Percentiles rank a stretch among this genome's conserved stretches.
These are phyloP conservation scores for Malthinus seriepunctatus DNA, from an alignment of 2,888 invertebrate species.

Conservation along the genomic window DNA sequence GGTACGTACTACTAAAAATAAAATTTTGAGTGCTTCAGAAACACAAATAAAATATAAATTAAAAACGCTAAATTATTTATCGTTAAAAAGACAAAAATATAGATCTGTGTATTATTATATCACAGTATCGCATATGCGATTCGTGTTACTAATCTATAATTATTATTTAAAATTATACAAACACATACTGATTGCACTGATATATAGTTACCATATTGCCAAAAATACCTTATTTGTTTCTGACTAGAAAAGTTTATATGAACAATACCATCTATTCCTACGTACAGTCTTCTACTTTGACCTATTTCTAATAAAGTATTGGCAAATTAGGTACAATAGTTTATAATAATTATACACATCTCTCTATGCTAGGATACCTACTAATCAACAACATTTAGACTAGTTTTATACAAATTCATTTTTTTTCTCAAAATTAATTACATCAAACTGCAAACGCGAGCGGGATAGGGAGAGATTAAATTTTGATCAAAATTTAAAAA, in stretches of 20 bases:
- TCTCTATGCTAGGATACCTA: constrained; percentile 18
- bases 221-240: constrained; percentile 29
- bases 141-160: constrained; percentile 44
- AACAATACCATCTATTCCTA: constrained; percentile 20
- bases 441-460: background rate
- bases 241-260: constrained; percentile 33
- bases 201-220: constrained; percentile 29
- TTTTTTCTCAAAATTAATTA: constrained; percentile 5
- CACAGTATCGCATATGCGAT: constrained; percentile 50
- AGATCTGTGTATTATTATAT: constrained; percentile 40
- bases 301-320: constrained; percentile 27
- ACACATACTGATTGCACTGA: constrained; percentile 42
- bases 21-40: background rate
- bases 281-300: constrained; percentile 11
- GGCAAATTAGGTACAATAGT: constrained; percentile 30
- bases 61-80: background rate
- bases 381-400: constrained; percentile 20
- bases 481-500: too few relatives aligned
- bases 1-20: background rate
- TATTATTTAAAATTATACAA: constrained; percentile 39
- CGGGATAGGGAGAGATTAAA: too few relatives aligned
- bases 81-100: constrained; percentile 41
- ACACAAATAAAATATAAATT: constrained; percentile 1
- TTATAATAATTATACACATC: constrained; percentile 21
- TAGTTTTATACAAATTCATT: background rate